Conservation (phyloP, 1,140 invertebrate genomes). For the Contarinia nasturtii region DNA sequence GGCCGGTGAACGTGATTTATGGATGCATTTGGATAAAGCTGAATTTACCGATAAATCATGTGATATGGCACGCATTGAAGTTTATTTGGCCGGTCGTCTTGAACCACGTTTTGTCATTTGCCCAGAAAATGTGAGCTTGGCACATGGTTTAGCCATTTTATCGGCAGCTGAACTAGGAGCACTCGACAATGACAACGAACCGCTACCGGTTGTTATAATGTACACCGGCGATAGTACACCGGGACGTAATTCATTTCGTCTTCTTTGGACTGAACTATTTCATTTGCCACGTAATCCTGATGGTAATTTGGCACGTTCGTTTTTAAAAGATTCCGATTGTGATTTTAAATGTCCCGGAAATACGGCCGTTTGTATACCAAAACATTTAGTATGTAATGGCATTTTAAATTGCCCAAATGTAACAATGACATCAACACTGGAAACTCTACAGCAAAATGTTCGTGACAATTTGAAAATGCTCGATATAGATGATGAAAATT, state of each 20-base stretch:
- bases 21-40: slow-evolving; percentile 69
- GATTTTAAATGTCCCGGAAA: slow-evolving; percentile 73
- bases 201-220: slow-evolving; percentile 39
- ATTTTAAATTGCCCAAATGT: slow-evolving; percentile 66
- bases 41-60: slow-evolving; percentile 63
- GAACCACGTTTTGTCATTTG: slow-evolving; percentile 60
- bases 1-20: slow-evolving; percentile 58
- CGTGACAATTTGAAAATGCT: slow-evolving; percentile 33
- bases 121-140: slow-evolving; percentile 60
- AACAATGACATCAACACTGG: slow-evolving; percentile 26
- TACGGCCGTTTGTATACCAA: slow-evolving; percentile 58
- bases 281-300: slow-evolving; percentile 65
- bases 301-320: slow-evolving; percentile 54
- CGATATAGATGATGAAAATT: slow-evolving; percentile 29
- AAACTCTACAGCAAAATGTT: slow-evolving; percentile 26
- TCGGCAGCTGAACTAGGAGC: slow-evolving; percentile 49
- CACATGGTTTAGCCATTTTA: slow-evolving; percentile 55
- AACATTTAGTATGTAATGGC: slow-evolving; percentile 65
- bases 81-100: slow-evolving; percentile 45
- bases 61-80: slow-evolving; percentile 66
- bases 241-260: slow-evolving; percentile 60
- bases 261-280: slow-evolving; percentile 77
- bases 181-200: slow-evolving; percentile 36
- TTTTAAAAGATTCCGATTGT: slow-evolving; percentile 42
- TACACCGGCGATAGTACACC: slow-evolving; percentile 42